Conservation (phyloP, 2,113 vertebrate genomes). For the Herpetotheres cachinnans region DNA sequence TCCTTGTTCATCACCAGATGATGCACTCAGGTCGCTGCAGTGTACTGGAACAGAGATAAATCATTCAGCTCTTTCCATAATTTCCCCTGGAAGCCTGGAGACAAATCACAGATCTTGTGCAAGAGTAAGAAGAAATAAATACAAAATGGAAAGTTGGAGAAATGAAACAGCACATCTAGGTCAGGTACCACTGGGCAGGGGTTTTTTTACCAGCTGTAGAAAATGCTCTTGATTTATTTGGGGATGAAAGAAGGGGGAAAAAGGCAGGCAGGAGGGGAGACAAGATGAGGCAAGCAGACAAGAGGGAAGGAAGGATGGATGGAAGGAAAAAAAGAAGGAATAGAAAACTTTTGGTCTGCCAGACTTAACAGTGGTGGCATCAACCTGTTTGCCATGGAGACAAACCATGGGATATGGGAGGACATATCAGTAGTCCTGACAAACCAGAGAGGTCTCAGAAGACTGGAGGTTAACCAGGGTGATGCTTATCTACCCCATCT, state of each 20-base stretch:
- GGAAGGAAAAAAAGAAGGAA: background rate
- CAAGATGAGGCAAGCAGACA: background rate
- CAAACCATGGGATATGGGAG: too few relatives aligned
- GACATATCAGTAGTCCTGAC: too few relatives aligned
- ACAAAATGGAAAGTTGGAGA: background rate
- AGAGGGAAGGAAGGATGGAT: too few relatives aligned
- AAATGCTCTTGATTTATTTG: background rate
- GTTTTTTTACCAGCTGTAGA: background rate
- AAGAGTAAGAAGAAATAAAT: background rate
- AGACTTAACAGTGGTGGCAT: background rate
- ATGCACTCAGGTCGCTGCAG: background rate
- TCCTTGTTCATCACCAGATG: background rate
- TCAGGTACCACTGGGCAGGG: background rate
- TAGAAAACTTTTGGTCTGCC: background rate
- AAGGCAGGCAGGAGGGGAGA: background rate
- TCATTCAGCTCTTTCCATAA: background rate
- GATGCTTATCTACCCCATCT: too few relatives aligned
- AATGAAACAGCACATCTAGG: background rate
- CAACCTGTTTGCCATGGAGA: background rate
- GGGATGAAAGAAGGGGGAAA: background rate
- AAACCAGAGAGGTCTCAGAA: too few relatives aligned
- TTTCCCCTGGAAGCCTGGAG: background rate
- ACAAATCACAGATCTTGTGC: background rate
- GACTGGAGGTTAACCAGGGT: too few relatives aligned
- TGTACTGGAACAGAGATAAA: background rate